Percentiles rank a stretch among this genome's conserved stretches.
These are phyloP conservation scores for Tenualosa ilisha DNA, from an alignment of 2,797 vertebrate genomes.

Conservation along the genomic window DNA sequence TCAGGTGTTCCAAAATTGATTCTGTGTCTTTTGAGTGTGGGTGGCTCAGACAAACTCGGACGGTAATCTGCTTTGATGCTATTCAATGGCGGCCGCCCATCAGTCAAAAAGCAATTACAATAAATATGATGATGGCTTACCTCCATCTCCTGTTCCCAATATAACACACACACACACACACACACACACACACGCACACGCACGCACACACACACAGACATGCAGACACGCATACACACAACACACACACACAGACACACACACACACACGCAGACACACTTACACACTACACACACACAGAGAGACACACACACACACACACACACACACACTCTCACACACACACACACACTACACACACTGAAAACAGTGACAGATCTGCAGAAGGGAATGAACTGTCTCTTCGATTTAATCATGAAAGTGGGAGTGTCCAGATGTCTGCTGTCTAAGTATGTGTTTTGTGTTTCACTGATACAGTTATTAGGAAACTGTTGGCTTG, in stretches of 20 bases:
- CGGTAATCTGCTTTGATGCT: slow-evolving; percentile 50
- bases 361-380: slow-evolving; percentile 17
- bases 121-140: slow-evolving; percentile 48
- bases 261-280: not conserved
- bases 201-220: not conserved
- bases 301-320: not conserved
- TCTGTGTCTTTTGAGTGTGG: slow-evolving; percentile 42
- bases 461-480: not conserved
- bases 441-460: no score
- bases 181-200: not conserved
- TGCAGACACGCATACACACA: not conserved
- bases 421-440: not conserved
- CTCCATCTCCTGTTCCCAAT: slow-evolving; percentile 43
- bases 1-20: slow-evolving; percentile 47
- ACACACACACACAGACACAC: not conserved
- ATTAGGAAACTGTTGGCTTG: not conserved
- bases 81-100: slow-evolving; percentile 47
- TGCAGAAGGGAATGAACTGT: slow-evolving; percentile 38
- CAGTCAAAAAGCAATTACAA: slow-evolving; percentile 56
- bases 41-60: slow-evolving; percentile 41
- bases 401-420: slow-evolving; percentile 44
- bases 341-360: not conserved
- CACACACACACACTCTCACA: not conserved
- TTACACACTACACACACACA: not conserved
- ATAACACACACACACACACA: slow-evolving; percentile 37